Evolutionary conservation across 2,113 vertebrate genomes (phyloP).

Genomic region (Falco punctatus): DNA sequence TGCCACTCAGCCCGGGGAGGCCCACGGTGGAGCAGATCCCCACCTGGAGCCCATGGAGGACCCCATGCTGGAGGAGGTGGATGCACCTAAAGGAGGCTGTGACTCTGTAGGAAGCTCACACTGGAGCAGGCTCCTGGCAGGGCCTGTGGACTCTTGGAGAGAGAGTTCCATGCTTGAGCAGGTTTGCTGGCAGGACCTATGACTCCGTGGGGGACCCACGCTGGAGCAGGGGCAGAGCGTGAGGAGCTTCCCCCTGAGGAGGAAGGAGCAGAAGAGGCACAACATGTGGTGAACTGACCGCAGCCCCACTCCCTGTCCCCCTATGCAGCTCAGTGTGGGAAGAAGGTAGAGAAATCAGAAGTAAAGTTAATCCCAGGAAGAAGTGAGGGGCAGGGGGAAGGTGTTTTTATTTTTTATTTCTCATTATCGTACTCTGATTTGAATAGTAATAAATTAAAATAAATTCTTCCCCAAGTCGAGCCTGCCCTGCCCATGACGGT

Average conservation of each 20-base stretch:
- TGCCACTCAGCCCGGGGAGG: too few species aligned
- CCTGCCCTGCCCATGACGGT: not conserved
- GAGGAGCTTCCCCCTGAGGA: not conserved
- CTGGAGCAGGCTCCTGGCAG: not conserved
- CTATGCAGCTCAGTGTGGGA: not conserved
- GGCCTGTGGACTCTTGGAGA: not conserved
- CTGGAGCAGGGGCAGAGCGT: not conserved
- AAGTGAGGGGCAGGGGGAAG: not conserved
- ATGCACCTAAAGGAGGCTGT: not conserved
- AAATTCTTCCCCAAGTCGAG: not conserved
- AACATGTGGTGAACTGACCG: not conserved
- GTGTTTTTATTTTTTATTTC: too few species aligned
- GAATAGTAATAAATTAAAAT: not conserved
- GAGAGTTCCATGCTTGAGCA: not conserved
- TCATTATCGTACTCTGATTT: not conserved
- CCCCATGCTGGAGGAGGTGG: not conserved
- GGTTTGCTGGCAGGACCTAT: not conserved
- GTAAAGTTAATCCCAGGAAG: not conserved
- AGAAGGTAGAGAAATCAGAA: not conserved
- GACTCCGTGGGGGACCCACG: not conserved
- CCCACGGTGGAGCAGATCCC: too few species aligned
- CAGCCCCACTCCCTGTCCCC: too few species aligned
- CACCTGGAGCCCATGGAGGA: not conserved
- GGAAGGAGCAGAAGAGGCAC: not conserved
- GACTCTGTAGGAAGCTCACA: not conserved